phyloP scores from a whole-genome alignment of 2,797 vertebrate genomes.

The Benthosema pterotum region DNA sequence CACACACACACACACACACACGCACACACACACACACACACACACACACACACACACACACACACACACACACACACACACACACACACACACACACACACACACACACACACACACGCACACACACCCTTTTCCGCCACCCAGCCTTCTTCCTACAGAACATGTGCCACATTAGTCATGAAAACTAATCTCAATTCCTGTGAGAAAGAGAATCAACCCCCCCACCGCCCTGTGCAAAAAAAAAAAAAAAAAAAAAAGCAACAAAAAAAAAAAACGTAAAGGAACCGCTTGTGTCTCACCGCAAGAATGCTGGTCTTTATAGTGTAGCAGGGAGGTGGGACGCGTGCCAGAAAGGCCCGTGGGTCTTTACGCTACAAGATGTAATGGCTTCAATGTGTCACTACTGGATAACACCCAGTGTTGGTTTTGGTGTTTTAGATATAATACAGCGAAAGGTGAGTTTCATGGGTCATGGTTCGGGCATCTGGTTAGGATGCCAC shows the following conservation, averaged over 20 bases:
- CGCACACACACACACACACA: slow-evolving; percentile 40
- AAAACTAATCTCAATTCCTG: slow-evolving; percentile 69
- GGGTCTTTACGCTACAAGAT: too few relatives aligned
- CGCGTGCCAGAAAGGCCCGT: too few relatives aligned
- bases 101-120: slow-evolving; percentile 41
- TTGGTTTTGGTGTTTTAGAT: too few relatives aligned
- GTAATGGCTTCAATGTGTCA: too few relatives aligned
- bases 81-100: slow-evolving; percentile 39
- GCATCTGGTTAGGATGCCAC: too few relatives aligned
- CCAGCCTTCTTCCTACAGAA: slow-evolving; percentile 54
- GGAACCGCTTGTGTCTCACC: slow-evolving; percentile 78
- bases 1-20: slow-evolving; percentile 28
- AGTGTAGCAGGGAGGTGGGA: too few relatives aligned
- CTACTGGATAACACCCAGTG: too few relatives aligned
- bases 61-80: slow-evolving; percentile 10
- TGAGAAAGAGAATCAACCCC: slow-evolving; percentile 55
- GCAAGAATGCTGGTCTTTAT: slow-evolving; percentile 73
- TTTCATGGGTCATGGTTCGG: too few relatives aligned
- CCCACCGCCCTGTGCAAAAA: too few relatives aligned
- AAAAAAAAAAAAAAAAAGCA: too few relatives aligned
- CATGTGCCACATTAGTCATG: slow-evolving; percentile 71
- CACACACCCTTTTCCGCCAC: slow-evolving; percentile 2
- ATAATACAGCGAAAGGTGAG: too few relatives aligned
- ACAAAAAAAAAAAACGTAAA: slow-evolving; percentile 54
- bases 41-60: slow-evolving; percentile 15